Conservation (phyloP, 2,888 invertebrate species). For the Tenthredo distinguenda region DNA sequence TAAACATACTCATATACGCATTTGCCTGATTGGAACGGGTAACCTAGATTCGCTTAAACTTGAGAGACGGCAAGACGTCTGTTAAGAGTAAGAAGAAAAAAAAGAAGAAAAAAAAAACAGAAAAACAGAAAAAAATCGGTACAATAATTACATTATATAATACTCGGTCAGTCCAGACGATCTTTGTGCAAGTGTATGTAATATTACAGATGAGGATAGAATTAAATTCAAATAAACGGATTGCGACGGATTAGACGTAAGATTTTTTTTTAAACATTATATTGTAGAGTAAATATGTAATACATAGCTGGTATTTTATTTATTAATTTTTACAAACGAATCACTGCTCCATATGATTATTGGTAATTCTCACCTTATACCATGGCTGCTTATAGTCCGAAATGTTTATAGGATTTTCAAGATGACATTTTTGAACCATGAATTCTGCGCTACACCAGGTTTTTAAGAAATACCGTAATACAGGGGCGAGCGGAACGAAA, state of each 20-base stretch:
- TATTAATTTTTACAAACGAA: constrained; percentile 20
- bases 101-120: background rate
- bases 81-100: background rate
- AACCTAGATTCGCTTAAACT: constrained; percentile 33
- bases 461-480: background rate
- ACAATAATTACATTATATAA: background rate
- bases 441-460: background rate
- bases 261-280: background rate
- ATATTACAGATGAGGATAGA: background rate
- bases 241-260: background rate
- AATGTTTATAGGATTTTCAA: background rate
- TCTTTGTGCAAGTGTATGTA: background rate
- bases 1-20: constrained; percentile 21
- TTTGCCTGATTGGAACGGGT: constrained; percentile 36
- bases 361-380: constrained; percentile 16
- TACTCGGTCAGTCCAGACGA: background rate
- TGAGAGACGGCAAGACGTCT: background rate
- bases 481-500: background rate
- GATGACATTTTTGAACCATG: background rate
- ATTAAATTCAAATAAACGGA: background rate
- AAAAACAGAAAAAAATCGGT: background rate
- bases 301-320: constrained; percentile 8
- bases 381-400: background rate
- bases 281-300: background rate
- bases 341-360: background rate